These are phyloP conservation scores for Delphinus delphis DNA, from an alignment of 2,113 vertebrate genomes.

Conservation along the genomic window DNA sequence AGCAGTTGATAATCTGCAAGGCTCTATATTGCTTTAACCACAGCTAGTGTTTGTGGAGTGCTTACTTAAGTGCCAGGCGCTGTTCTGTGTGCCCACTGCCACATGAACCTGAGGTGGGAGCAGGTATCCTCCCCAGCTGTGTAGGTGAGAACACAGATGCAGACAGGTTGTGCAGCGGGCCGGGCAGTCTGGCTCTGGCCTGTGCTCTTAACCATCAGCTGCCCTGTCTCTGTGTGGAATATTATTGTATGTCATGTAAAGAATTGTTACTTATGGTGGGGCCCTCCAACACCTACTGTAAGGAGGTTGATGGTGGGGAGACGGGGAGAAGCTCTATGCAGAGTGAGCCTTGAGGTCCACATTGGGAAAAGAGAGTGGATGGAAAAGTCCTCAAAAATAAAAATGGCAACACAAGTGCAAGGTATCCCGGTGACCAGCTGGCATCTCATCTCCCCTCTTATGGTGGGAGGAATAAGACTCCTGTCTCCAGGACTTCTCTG, in stretches of 20 bases:
- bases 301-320: too few relatives aligned
- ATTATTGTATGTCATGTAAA: neutral
- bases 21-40: neutral
- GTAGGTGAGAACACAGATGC: neutral
- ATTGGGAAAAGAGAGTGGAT: neutral
- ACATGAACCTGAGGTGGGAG: neutral
- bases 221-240: too few relatives aligned
- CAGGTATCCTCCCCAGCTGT: neutral
- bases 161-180: neutral
- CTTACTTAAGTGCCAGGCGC: neutral
- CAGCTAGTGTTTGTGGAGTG: neutral
- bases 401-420: neutral
- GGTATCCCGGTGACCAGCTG: too few relatives aligned
- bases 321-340: neutral
- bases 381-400: neutral
- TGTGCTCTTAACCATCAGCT: neutral
- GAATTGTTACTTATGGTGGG: neutral
- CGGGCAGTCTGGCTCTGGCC: neutral
- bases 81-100: neutral
- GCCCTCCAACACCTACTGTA: fast-evolving
- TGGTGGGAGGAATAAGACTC: neutral
- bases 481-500: neutral
- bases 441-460: neutral
- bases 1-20: neutral
- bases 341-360: neutral